These are phyloP conservation scores for Chelon auratus DNA, from an alignment of 2,797 vertebrate genomes.

Conservation along the genomic window DNA sequence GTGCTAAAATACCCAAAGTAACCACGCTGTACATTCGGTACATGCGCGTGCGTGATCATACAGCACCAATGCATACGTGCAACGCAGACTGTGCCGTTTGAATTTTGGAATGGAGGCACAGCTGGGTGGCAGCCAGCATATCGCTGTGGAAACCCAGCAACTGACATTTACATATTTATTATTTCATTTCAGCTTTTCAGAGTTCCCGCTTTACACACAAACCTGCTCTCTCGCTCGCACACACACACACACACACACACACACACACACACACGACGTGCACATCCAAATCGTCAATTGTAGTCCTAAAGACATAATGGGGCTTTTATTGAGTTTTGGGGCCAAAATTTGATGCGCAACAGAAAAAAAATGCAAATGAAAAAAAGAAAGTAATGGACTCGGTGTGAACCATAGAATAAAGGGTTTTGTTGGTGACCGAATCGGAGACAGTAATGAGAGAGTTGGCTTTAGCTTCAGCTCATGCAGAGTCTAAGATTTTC, in stretches of 20 bases:
- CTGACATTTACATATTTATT: constrained; percentile 77
- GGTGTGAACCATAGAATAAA: constrained; percentile 36
- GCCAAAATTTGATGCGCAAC: constrained; percentile 41
- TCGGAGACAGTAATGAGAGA: constrained; percentile 22
- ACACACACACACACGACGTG: constrained; percentile 9
- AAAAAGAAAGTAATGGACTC: constrained; percentile 55
- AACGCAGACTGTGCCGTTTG: constrained; percentile 32
- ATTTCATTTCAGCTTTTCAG: constrained; percentile 61
- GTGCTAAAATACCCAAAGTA: constrained; percentile 19
- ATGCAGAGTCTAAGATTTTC: constrained; percentile 21
- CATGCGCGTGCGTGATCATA: constrained; percentile 14
- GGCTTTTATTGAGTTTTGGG: constrained; percentile 43
- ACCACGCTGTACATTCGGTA: not conserved
- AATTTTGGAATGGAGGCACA: constrained; percentile 60
- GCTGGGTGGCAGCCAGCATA: constrained; percentile 66
- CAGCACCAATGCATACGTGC: constrained; percentile 11
- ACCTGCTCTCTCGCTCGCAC: constrained; percentile 9
- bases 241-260: not conserved
- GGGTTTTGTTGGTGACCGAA: constrained; percentile 52
- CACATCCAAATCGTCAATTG: constrained; percentile 44
- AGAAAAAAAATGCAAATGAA: constrained; percentile 35
- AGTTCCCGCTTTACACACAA: constrained; percentile 40
- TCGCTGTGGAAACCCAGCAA: constrained; percentile 62
- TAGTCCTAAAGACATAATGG: constrained; percentile 10
- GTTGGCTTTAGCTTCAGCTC: constrained; percentile 43